Evolutionary conservation across 2,797 vertebrate genomes (phyloP), one percentile per base, ranked within the genome.

Genomic region (Bradypodion pumilum): DNA sequence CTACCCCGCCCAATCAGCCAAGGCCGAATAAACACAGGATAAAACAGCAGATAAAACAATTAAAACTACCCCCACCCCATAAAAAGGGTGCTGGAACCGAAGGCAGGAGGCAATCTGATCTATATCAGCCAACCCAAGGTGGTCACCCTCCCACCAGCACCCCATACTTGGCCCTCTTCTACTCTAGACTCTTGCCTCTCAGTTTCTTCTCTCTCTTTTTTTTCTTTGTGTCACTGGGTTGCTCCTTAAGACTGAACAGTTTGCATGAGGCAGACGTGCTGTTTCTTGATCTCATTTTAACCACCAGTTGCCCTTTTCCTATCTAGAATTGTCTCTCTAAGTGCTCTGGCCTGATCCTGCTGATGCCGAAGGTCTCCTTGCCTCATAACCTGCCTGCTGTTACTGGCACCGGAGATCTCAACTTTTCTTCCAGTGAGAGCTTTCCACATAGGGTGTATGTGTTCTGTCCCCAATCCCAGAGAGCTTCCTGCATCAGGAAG

Each of bases 231-330:
- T 63, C 25, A 59, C 66, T 60, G 4, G 12, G 56, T 37, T 81
- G 60, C 84, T 72, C 74, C 79, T 77, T 77, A 69, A 37, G 27
- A 80, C 35, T 23, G 42, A 84, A 69, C 44, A 79, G 32, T 63
- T 80, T 70, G 4, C 76, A 5, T 35, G 37, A 62, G 73, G 32
- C 27, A 46, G 70, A 42, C 29, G n/a, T n/a, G n/a, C 40, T 7
- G 49, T 49, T 62, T 13, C 69, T 25, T 62, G 49, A 52, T 40
- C 70, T 59, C 52, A 27, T 62, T 74, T 35, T 19, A 49, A 66
- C 49, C 62, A 46, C n/a, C 23, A 25, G 8, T 25, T 80, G 69
- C 40, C 23, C 12, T 52, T 25, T 80, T 74, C 52, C 32, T 81
- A 4, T 56, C 66, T 40, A 60, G 56, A 75, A 10, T 8, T 62